Conservation (phyloP, 2,113 vertebrate genomes). For the Orycteropus afer region DNA sequence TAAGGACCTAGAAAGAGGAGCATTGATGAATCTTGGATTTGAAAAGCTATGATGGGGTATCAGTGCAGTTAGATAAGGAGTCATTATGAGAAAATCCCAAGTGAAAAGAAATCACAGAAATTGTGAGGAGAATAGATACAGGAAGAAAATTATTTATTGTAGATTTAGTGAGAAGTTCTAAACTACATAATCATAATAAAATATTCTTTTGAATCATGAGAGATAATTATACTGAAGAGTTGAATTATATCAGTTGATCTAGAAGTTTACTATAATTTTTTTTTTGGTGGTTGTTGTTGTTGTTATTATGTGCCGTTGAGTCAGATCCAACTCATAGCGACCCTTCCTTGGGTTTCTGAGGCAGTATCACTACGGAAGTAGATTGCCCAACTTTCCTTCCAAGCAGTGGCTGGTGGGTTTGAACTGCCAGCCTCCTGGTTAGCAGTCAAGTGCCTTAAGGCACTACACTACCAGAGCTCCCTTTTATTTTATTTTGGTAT, state of each 20-base stretch:
- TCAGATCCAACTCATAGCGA: no score
- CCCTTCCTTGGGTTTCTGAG: no score
- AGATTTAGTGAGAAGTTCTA: slow-evolving; percentile 20
- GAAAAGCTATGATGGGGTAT: neutral
- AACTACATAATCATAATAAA: neutral
- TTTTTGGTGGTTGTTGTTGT: no score
- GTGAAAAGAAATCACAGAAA: slow-evolving; percentile 12
- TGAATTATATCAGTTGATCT: neutral
- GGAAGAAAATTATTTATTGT: neutral
- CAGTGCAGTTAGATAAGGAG: neutral
- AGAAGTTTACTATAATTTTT: slow-evolving; percentile 38
- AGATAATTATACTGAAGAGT: neutral
- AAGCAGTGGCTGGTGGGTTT: no score
- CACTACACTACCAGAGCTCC: no score
- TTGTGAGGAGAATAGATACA: neutral
- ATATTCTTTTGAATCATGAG: neutral
- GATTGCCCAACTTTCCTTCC: no score
- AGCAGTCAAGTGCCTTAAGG: no score
- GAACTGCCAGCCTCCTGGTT: no score
- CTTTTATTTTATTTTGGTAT: neutral
- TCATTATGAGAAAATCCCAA: neutral
- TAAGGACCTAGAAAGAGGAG: neutral
- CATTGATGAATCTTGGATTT: neutral
- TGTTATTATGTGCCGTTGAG: no score
- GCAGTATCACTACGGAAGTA: no score